Evolutionary conservation across 2,113 vertebrate genomes (phyloP), one percentile per base, ranked within the genome.

Genomic region (Nannobrachium achirus): DNA sequence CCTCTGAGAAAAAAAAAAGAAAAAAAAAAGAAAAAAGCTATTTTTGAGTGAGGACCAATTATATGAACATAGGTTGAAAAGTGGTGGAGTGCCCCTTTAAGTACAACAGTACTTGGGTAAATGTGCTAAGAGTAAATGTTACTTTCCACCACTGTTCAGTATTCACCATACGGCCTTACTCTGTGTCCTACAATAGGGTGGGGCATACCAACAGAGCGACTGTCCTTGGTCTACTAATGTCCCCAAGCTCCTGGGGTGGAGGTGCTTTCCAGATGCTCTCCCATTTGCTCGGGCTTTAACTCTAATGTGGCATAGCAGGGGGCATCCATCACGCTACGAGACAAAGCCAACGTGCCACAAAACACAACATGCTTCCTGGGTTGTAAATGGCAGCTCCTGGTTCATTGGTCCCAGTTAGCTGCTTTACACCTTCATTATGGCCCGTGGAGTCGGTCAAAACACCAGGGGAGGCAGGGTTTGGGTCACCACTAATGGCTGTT

Each of bases 221-320:
- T 62, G 71, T 78, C 75, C 75, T 83, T 79, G 70, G 49, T 50
- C 70, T 61, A 66, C 16, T 63, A 51, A 73, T 63, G 78, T 67
- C 53, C 51, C 51, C 72, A 2, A 70, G 59, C 25, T 80, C 69
- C 55, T 76, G 8, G 6, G 67, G 59, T 5, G 6, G 6, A 64
- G 19, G 66, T 44, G 63, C 7, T 7, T 20, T 39, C 57, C 77
- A 81, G 73, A 75, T 86, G 63, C 68, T 14, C n/a, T 70, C 45
- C 15, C 7, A 61, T 51, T 51, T 45, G 56, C 55, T 40, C 56
- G 15, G n/a, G 19, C 61, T 69, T 63, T 16, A 15, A 40, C 70
- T 56, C 59, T 16, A 9, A 56, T 39, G 69, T 62, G 69, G 52
- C 48, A 4, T 63, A 56, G 68, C 66, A 45, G 70, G 69, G 7